Evolutionary conservation across 92 coral and sea anemone genomes (phyloP).

Genomic region (Parazoanthus darwini): DNA sequence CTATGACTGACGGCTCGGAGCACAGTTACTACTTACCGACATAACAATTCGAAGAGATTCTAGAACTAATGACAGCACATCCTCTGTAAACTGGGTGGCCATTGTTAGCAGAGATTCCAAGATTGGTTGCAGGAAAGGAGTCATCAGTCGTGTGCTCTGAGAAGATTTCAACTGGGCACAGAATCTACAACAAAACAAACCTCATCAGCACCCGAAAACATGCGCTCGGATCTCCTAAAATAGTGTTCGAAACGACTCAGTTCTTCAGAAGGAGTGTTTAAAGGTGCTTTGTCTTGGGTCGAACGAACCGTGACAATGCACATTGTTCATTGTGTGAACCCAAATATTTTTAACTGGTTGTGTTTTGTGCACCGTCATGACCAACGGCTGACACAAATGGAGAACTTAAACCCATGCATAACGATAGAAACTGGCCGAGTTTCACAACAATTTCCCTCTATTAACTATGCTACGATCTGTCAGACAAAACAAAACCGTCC

Average conservation of each 20-base stretch:
- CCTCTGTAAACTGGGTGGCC: constrained; percentile 94
- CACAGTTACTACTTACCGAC: constrained; percentile 72
- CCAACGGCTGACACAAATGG: no score
- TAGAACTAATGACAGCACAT: constrained; percentile 91
- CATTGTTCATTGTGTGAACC: no score
- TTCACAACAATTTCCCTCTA: no score
- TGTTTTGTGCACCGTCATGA: no score
- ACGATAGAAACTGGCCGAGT: no score
- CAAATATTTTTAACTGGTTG: no score
- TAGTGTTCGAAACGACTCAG: neutral
- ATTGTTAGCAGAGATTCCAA: constrained; percentile 86
- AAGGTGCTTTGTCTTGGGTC: no score
- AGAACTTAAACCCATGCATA: no score
- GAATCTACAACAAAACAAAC: constrained; percentile 53
- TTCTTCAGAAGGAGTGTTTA: no score
- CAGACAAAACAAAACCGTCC: no score
- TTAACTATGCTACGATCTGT: no score
- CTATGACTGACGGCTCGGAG: neutral
- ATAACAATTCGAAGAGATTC: constrained; percentile 93
- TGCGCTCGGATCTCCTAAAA: neutral
- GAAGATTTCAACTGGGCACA: constrained; percentile 88
- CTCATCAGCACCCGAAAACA: neutral
- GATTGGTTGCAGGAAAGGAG: constrained; percentile 78
- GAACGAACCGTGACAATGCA: no score
- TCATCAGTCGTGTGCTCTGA: constrained; percentile 66